phyloP scores from a whole-genome alignment of 2,797 vertebrate species.

The Thaleichthys pacificus region DNA sequence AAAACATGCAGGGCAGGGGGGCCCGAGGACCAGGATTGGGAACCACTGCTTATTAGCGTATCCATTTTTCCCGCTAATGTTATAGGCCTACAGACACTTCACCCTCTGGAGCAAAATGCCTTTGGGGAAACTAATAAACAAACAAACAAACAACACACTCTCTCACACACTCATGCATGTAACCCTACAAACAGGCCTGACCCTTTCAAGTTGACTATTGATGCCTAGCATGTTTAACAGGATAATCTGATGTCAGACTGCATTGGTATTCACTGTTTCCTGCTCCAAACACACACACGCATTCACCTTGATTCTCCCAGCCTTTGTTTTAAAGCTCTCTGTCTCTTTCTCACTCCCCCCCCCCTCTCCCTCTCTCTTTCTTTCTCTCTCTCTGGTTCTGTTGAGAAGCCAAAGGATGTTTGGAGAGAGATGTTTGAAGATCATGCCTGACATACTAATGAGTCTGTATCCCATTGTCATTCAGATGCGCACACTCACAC shows the following conservation, averaged over 20 bases:
- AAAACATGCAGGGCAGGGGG: too few species aligned
- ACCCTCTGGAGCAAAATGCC: conserved; percentile 9
- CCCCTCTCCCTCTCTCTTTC: not conserved
- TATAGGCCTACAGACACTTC: conserved; percentile 30
- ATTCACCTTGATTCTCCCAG: not conserved
- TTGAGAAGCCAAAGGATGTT: conserved; percentile 61
- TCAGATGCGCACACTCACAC: conserved; percentile 10
- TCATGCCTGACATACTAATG: conserved; percentile 70
- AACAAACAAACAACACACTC: conserved; percentile 50
- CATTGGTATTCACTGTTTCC: not conserved
- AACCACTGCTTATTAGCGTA: too few species aligned
- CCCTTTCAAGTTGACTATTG: not conserved
- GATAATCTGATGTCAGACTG: conserved; percentile 1
- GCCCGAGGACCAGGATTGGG: too few species aligned
- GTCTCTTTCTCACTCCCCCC: not conserved
- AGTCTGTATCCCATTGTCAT: conserved; percentile 64
- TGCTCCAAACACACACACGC: not conserved
- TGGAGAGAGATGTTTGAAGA: conserved; percentile 71
- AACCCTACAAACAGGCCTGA: not conserved
- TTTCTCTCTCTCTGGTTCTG: not conserved
- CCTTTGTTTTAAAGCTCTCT: not conserved
- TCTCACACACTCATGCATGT: conserved; percentile 8
- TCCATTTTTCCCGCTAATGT: conserved; percentile 16
- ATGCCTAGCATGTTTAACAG: not conserved
- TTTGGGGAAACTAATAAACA: not conserved